Evolutionary conservation across 2,113 vertebrate species (phyloP).

Genomic region (Lathamus discolor): DNA sequence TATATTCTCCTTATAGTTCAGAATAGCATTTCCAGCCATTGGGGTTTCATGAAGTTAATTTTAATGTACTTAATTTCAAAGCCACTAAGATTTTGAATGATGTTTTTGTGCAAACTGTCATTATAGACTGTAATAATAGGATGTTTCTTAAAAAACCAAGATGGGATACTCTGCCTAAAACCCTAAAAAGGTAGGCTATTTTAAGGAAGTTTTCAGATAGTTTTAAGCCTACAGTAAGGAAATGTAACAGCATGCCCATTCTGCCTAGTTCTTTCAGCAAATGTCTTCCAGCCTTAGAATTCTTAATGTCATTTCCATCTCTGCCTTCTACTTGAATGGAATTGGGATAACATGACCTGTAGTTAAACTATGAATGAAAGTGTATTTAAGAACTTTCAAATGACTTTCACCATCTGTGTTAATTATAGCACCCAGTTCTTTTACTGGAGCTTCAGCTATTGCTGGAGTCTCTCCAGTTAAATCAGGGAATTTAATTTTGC

Average conservation of each 20-base stretch:
- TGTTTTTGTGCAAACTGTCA: not conserved
- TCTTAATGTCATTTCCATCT: not conserved
- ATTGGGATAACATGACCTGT: not conserved
- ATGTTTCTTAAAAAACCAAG: not conserved
- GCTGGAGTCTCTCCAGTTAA: not conserved
- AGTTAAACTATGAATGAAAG: not conserved
- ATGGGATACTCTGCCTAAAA: not conserved
- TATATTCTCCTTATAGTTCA: not conserved
- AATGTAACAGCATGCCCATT: not conserved
- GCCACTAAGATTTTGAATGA: not conserved
- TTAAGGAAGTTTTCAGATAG: not conserved
- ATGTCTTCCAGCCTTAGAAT: not conserved
- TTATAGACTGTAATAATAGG: not conserved
- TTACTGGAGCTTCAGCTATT: not conserved
- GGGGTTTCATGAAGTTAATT: not conserved
- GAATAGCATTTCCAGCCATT: not conserved
- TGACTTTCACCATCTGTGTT: not conserved
- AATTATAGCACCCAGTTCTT: not conserved
- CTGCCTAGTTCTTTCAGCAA: not conserved
- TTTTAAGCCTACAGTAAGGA: not conserved
- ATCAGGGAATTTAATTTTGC: not conserved
- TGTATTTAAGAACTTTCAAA: not conserved
- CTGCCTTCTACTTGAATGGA: not conserved
- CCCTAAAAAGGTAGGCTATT: not conserved
- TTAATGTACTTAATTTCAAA: not conserved